A percentile compares a stretch with the other conserved stretches of the same genome.
These are phyloP conservation scores for Cinara cedri DNA, from an alignment of 2,888 invertebrate species.

Conservation along the genomic window DNA sequence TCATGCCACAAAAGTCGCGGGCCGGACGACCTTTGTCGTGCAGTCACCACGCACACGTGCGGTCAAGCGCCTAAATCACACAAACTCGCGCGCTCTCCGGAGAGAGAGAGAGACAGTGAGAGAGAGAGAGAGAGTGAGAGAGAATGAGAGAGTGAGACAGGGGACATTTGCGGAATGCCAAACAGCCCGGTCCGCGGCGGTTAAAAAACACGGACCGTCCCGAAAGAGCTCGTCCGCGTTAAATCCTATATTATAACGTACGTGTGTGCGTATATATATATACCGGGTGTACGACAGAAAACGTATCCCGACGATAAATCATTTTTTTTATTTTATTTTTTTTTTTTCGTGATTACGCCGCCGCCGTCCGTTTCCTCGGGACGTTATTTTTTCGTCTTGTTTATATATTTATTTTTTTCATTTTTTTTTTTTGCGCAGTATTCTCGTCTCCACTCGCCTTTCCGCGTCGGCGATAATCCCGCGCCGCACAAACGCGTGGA, in stretches of 20 bases:
- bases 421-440: not conserved
- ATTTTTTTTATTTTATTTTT: slow-evolving; percentile 29
- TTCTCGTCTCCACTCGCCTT: not conserved
- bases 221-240: slow-evolving; percentile 23
- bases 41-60: not conserved
- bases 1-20: no score
- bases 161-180: slow-evolving; percentile 46
- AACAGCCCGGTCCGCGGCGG: slow-evolving; percentile 38
- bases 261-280: no score
- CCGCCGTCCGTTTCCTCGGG: slow-evolving; percentile 3
- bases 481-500: no score
- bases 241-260: not conserved
- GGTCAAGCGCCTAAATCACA: not conserved
- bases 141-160: no score
- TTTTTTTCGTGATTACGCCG: no score
- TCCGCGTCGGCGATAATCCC: not conserved
- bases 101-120: no score
- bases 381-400: slow-evolving; percentile 22
- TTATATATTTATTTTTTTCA: slow-evolving; percentile 26
- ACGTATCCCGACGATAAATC: slow-evolving; percentile 31
- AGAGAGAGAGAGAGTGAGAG: no score
- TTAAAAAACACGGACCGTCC: slow-evolving; percentile 25
- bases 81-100: not conserved
- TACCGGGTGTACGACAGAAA: not conserved
- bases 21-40: not conserved